Percentiles rank a stretch among this genome's conserved stretches.
phyloP scores from a whole-genome alignment of 2,888 invertebrate species.

The Drosophila parthenogenetica region DNA sequence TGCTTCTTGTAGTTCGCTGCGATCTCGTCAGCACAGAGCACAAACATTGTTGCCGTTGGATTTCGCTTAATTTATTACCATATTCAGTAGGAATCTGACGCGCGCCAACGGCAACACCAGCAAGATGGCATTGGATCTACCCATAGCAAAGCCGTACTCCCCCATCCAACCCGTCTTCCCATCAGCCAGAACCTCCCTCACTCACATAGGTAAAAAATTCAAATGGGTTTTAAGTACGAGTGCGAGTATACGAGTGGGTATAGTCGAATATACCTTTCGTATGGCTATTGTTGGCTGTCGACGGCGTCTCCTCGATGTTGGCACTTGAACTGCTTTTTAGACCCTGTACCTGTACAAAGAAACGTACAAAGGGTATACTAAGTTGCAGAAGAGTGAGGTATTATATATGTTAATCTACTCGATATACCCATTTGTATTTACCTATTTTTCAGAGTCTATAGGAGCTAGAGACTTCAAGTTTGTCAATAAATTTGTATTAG shows the following conservation, averaged over 20 bases:
- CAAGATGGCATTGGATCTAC: constrained; percentile 58
- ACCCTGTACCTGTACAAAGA: background rate
- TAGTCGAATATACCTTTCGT: constrained; percentile 27
- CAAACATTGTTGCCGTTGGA: constrained; percentile 41
- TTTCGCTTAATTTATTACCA: constrained; percentile 82
- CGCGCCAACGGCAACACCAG: constrained; percentile 72
- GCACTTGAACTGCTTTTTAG: constrained; percentile 46
- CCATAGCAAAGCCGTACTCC: constrained; percentile 17
- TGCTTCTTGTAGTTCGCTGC: constrained; percentile 14
- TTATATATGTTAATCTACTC: too few species aligned
- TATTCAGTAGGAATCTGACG: constrained; percentile 79
- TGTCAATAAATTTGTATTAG: too few species aligned
- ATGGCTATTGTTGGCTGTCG: constrained; percentile 71
- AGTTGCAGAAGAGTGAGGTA: too few species aligned
- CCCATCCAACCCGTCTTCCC: background rate
- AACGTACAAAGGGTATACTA: constrained; percentile 17
- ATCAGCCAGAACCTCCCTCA: constrained; percentile 1
- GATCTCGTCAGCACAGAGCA: constrained; percentile 34
- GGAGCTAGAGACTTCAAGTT: too few species aligned
- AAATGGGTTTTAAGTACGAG: constrained; percentile 56
- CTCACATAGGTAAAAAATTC: constrained; percentile 51
- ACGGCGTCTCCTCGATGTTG: constrained; percentile 72
- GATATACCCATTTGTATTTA: too few species aligned
- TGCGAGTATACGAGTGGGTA: constrained; percentile 5
- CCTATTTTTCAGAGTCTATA: too few species aligned